A percentile compares a stretch with the other conserved stretches of the same genome.
These are phyloP conservation scores for Crenichthys baileyi DNA, from an alignment of 2,797 vertebrate species.

Conservation along the genomic window DNA sequence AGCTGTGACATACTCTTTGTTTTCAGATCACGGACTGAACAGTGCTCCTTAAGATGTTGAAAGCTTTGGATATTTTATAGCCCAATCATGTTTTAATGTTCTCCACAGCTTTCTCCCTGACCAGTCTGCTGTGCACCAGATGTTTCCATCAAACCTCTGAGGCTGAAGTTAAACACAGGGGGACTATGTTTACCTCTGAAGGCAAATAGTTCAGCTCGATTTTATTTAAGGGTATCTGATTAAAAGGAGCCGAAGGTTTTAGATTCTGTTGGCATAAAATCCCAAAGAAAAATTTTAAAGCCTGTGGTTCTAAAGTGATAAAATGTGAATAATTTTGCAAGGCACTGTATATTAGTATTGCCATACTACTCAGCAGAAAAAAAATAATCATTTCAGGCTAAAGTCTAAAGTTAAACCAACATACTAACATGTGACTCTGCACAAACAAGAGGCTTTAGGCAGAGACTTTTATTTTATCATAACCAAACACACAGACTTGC, in stretches of 20 bases:
- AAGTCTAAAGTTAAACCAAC: slow-evolving; percentile 1
- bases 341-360: neutral
- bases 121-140: neutral
- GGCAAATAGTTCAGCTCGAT: neutral
- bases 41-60: neutral
- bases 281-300: neutral
- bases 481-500: slow-evolving; percentile 39
- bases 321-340: neutral
- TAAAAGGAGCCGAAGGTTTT: neutral
- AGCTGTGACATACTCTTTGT: neutral
- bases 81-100: too few relatives aligned
- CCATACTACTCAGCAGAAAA: neutral
- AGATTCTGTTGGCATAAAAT: neutral
- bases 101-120: too few relatives aligned
- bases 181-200: neutral
- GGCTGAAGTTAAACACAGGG: neutral
- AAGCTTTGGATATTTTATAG: neutral
- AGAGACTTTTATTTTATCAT: slow-evolving; percentile 66
- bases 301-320: neutral
- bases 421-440: slow-evolving; percentile 24
- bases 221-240: neutral
- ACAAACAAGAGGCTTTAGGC: slow-evolving; percentile 28
- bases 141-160: neutral
- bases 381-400: slow-evolving; percentile 4
- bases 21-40: neutral